Conservation (phyloP, 64 coral and sea anemone genomes). For the Catalaphyllia jardinei region DNA sequence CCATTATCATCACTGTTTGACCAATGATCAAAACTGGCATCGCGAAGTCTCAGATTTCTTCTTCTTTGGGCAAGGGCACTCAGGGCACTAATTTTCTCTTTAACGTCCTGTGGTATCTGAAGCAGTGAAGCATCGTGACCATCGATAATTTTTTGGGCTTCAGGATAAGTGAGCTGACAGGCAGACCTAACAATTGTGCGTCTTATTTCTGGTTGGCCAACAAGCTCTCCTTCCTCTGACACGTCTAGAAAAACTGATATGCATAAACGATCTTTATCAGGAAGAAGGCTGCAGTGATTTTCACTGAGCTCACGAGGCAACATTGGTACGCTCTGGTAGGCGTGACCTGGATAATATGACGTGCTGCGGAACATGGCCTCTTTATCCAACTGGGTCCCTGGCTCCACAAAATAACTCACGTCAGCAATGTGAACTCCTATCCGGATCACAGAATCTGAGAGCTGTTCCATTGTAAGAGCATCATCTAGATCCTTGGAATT, state of each 20-base stretch:
- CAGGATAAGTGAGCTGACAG: conserved; percentile 48
- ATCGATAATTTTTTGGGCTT: conserved; percentile 67
- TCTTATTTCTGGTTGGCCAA: conserved; percentile 35
- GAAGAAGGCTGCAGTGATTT: conserved; percentile 75
- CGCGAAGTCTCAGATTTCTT: conserved; percentile 32
- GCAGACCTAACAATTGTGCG: conserved; percentile 56
- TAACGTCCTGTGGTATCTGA: neutral
- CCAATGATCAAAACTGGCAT: conserved; percentile 59
- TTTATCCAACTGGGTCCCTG: conserved; percentile 64
- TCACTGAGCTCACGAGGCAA: conserved; percentile 70
- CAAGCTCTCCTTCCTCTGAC: conserved; percentile 34
- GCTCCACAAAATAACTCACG: conserved; percentile 72
- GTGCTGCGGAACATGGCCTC: conserved; percentile 64
- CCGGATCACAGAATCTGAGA: conserved; percentile 15
- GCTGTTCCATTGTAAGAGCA: conserved; percentile 64
- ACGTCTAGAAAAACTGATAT: conserved; percentile 63
- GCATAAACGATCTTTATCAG: conserved; percentile 54
- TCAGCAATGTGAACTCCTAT: conserved; percentile 85
- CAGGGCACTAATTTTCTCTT: neutral
- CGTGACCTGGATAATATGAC: conserved; percentile 63
- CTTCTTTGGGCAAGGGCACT: conserved; percentile 41
- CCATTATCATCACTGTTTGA: neutral
- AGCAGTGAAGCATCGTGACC: neutral
- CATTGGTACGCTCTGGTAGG: conserved; percentile 68
- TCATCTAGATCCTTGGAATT: conserved; percentile 86